Percentiles rank a stretch among this genome's conserved stretches.
These are phyloP conservation scores for Noctilio leporinus DNA, from an alignment of 2,113 vertebrate genomes.

Conservation along the genomic window DNA sequence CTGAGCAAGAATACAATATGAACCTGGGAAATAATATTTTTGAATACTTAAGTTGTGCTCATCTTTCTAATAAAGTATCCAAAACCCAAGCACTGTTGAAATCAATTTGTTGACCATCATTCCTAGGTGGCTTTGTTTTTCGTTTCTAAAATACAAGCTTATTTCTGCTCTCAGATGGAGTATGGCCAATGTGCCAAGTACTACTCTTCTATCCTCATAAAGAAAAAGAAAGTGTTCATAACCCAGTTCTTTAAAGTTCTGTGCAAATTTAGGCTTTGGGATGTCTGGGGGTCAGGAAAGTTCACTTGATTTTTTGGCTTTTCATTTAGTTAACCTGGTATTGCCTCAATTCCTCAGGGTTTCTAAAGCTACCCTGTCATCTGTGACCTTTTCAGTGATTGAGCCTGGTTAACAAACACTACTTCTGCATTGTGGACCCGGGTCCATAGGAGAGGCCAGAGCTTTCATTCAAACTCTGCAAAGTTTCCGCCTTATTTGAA, in stretches of 20 bases:
- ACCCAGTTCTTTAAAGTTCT: background rate
- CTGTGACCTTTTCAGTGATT: conserved; percentile 53
- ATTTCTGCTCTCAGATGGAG: background rate
- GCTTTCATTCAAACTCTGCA: conserved; percentile 41
- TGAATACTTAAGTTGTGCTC: background rate
- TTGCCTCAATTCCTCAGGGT: conserved; percentile 13
- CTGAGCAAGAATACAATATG: background rate
- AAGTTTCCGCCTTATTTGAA: conserved; percentile 56
- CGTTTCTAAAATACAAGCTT: conserved; percentile 29
- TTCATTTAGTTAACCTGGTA: conserved; percentile 20
- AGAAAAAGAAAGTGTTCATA: background rate
- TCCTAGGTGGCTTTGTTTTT: background rate
- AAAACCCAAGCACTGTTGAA: background rate
- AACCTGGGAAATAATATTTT: background rate
- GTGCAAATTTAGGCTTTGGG: conserved; percentile 25
- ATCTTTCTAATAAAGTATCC: background rate
- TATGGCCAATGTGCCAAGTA: background rate
- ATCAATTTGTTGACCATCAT: background rate
- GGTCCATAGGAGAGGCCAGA: conserved; percentile 53
- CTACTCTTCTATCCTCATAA: background rate
- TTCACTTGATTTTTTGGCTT: conserved; percentile 46
- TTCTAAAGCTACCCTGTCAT: conserved; percentile 41
- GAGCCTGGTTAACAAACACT: conserved; percentile 43
- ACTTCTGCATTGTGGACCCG: conserved; percentile 48
- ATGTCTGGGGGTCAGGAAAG: conserved; percentile 25